Conservation (phyloP, 30 jellyfish, hydroid and myxozoan species). For the Hydractinia echinata region DNA sequence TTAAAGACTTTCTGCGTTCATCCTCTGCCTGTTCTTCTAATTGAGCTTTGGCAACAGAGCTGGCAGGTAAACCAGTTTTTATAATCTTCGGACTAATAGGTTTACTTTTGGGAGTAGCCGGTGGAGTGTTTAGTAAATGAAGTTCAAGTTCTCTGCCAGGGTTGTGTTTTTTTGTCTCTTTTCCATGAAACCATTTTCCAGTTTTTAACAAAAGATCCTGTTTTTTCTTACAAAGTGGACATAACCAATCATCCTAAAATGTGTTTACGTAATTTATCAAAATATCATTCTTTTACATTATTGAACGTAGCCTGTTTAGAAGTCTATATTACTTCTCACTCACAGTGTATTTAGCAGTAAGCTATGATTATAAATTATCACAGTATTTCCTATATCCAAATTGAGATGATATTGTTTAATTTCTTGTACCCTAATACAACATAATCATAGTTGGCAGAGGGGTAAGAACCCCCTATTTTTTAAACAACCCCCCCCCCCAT, state of each 20-base stretch:
- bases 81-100: conserved; percentile 9
- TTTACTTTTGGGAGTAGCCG: conserved; percentile 21
- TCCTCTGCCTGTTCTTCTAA: conserved; percentile 5
- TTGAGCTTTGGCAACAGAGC: conserved; percentile 43
- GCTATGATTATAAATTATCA: too few species aligned
- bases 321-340: too few species aligned
- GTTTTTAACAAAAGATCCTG: conserved; percentile 81
- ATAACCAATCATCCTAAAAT: conserved; percentile 57
- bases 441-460: too few species aligned
- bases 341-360: too few species aligned
- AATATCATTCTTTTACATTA: too few species aligned
- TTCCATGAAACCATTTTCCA: conserved; percentile 90
- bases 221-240: conserved; percentile 63
- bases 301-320: too few species aligned
- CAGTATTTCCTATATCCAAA: too few species aligned
- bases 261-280: too few species aligned
- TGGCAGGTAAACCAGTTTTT: conserved; percentile 45
- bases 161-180: conserved; percentile 35
- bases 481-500: too few species aligned
- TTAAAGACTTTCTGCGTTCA: neutral
- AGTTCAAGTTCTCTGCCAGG: conserved; percentile 51
- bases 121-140: conserved; percentile 37
- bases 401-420: too few species aligned
- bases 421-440: too few species aligned
- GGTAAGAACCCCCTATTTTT: too few species aligned